Base-by-base conservation (phyloP, 2,888 invertebrate genomes). In the Drosophila borealis region DNA sequence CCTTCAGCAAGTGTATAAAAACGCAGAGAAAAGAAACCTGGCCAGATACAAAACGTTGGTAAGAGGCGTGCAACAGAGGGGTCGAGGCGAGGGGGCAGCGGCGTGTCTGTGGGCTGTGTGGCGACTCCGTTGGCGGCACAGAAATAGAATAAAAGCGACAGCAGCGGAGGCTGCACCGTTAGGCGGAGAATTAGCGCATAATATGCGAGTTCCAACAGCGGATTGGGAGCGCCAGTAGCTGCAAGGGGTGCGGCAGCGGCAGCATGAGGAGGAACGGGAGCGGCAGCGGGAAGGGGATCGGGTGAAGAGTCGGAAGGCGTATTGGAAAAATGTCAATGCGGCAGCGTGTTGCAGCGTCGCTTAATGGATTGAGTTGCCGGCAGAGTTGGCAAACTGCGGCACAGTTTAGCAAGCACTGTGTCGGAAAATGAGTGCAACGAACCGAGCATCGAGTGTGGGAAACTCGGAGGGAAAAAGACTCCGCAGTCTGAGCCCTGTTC, bases 91-190 rank as follows among this genome's bases (percentile, higher is more conserved):
- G 8, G n/a, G 19, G 34, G 21, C 0, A 9, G 3, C 11, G 9
- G 46, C 29, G 42, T 1, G 2, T 41, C 78, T 76, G 86, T 82
- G 70, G 72, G 84, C 78, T 69, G 83, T 48, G 51, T 57, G 46
- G 54, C 68, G 74, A 77, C 81, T 81, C 81, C 74, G 81, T 83
- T 78, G 87, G 87, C 84, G 87, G 66, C 70, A 86, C 87, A 87
- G 74, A 84, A 84, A 84, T 84, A 84, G 88, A 87, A 84, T 80
- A 77, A 75, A 80, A 78, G 80, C 88, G 80, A 87, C 85, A 72
- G 78, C 55, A 55, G 78, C 80, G 84, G 86, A 85, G 80, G 80
- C 86, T 86, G 85, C 60, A 71, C 82, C 80, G 85, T 87, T 87
- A 84, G 69, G 78, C 76, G 84, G 70, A 80, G 83, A 83, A 83